Conservation (phyloP, 2,113 vertebrate genomes). For the Crotalus viridis region DNA sequence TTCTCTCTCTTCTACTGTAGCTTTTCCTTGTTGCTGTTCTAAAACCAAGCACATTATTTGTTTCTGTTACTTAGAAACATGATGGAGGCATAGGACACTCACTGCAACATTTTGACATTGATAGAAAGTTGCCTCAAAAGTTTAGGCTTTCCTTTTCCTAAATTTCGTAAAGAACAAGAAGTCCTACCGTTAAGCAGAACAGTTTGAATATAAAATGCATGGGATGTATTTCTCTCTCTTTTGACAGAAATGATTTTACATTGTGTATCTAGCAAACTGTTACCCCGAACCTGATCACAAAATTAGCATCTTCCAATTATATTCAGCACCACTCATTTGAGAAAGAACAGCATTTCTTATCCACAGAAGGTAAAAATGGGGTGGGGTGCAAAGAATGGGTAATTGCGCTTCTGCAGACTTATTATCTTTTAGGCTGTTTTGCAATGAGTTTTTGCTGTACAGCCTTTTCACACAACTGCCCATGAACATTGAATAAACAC, state of each 20-base stretch:
- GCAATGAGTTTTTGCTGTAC: neutral
- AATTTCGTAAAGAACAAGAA: neutral
- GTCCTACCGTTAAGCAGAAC: neutral
- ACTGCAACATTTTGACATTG: neutral
- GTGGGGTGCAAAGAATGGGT: neutral
- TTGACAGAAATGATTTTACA: neutral
- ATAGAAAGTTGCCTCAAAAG: neutral
- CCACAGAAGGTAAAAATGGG: neutral
- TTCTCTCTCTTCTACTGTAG: neutral
- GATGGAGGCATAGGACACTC: neutral
- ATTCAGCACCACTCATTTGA: neutral
- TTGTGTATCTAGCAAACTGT: neutral
- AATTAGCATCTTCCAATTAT: slow-evolving; percentile 8
- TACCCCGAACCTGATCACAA: neutral
- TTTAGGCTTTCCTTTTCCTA: neutral
- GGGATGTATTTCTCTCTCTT: neutral
- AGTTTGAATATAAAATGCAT: neutral
- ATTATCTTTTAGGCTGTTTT: neutral
- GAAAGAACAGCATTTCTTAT: slow-evolving; percentile 1
- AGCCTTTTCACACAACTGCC: neutral
- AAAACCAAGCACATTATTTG: neutral
- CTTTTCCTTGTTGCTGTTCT: neutral
- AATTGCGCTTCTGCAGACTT: neutral
- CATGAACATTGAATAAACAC: neutral
- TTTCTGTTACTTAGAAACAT: neutral